phyloP scores from a whole-genome alignment of 1,140 invertebrate species.

The Ectropis grisescens region DNA sequence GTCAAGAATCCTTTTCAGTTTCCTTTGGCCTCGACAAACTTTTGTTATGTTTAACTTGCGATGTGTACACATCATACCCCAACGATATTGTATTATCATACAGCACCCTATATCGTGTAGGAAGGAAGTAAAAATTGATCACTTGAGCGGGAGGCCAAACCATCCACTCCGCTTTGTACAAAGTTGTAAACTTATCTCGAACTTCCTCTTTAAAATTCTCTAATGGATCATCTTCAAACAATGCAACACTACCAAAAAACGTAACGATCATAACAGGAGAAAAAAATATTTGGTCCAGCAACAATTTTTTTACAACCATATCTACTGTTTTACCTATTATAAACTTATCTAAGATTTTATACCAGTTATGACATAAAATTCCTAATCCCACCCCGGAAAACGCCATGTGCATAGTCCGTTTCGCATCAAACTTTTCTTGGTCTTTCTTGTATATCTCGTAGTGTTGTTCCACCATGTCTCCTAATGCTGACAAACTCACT shows the following conservation, averaged over 20 bases:
- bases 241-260: slow-evolving; percentile 84
- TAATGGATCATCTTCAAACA: slow-evolving; percentile 77
- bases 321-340: slow-evolving; percentile 78
- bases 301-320: slow-evolving; percentile 86
- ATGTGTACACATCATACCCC: slow-evolving; percentile 93
- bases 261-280: slow-evolving; percentile 86
- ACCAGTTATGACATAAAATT: slow-evolving; percentile 88
- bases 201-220: slow-evolving; percentile 80
- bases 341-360: slow-evolving; percentile 74
- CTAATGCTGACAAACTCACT: slow-evolving; percentile 79
- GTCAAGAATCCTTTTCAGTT: too few relatives aligned
- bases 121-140: slow-evolving; percentile 89
- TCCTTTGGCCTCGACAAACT: too few relatives aligned
- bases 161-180: slow-evolving; percentile 87
- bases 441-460: slow-evolving; percentile 81
- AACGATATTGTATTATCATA: slow-evolving; percentile 93
- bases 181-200: slow-evolving; percentile 80
- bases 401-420: slow-evolving; percentile 84
- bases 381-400: slow-evolving; percentile 84
- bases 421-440: slow-evolving; percentile 74
- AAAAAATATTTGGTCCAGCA: slow-evolving; percentile 90
- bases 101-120: slow-evolving; percentile 86
- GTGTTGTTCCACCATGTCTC: slow-evolving; percentile 88
- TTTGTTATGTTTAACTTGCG: slow-evolving; percentile 89
- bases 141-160: slow-evolving; percentile 83